These are phyloP conservation scores for Sarcophaga bullata DNA, from an alignment of 1,140 invertebrate species.

Conservation along the genomic window DNA sequence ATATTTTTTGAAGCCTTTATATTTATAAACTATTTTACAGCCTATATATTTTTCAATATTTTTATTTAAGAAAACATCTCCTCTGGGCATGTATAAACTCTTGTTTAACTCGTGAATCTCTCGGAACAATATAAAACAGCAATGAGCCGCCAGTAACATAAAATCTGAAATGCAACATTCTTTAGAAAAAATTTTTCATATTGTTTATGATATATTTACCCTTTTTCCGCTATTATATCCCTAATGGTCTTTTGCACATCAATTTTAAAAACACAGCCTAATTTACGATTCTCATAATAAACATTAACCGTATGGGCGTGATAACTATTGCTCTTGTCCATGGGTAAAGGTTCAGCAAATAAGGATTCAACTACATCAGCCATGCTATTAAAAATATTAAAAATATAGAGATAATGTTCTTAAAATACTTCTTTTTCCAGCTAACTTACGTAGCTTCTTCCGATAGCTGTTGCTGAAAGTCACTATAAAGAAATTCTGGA, in stretches of 20 bases:
- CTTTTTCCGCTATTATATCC: conserved; percentile 73
- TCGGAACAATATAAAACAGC: conserved; percentile 61
- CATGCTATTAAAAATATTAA: conserved; percentile 71
- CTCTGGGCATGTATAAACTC: conserved; percentile 56
- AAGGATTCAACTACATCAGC: conserved; percentile 76
- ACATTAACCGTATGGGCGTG: conserved; percentile 74
- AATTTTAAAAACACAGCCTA: conserved; percentile 73
- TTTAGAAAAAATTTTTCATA: neutral
- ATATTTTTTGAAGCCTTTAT: neutral
- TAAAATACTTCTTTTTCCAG: conserved; percentile 32
- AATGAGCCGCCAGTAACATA: conserved; percentile 57
- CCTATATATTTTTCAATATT: neutral
- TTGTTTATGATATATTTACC: conserved; percentile 65
- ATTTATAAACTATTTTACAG: neutral
- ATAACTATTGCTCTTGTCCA: conserved; percentile 82
- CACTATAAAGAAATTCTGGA: conserved; percentile 79
- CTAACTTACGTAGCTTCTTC: conserved; percentile 72
- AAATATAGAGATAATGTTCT: conserved; percentile 64
- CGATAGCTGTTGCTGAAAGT: conserved; percentile 78
- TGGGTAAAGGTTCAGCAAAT: conserved; percentile 77
- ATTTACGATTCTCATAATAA: conserved; percentile 82
- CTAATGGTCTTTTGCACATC: conserved; percentile 71
- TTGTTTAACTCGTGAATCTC: conserved; percentile 52
- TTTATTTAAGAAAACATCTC: conserved; percentile 41
- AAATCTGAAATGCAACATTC: conserved; percentile 47